phyloP scores from a whole-genome alignment of 1,140 invertebrate genomes.

The Apis florea region DNA sequence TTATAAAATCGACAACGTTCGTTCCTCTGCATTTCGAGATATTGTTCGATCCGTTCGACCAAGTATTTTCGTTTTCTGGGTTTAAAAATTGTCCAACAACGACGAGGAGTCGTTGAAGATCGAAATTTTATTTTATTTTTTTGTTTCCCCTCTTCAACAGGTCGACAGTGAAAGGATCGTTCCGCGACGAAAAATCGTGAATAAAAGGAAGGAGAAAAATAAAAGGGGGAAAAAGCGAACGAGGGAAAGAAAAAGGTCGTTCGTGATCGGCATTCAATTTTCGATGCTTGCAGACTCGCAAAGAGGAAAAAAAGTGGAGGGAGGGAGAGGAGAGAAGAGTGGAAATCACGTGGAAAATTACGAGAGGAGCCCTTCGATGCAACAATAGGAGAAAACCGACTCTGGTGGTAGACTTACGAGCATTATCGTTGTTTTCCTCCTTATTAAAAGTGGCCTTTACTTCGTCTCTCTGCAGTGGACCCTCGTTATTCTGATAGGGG shows the following conservation, averaged over 20 bases:
- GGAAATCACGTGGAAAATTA: constrained; percentile 62
- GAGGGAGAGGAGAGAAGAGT: constrained; percentile 27
- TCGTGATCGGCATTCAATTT: constrained; percentile 47
- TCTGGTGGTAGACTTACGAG: constrained; percentile 70
- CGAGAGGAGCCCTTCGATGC: constrained; percentile 39
- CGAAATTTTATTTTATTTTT: neutral
- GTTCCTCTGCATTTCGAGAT: too few relatives aligned
- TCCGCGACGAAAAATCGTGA: neutral
- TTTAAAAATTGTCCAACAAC: too few relatives aligned
- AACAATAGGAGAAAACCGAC: constrained; percentile 53
- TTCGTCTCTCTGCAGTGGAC: constrained; percentile 86
- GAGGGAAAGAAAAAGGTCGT: constrained; percentile 4
- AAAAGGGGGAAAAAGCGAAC: neutral
- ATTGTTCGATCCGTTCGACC: too few relatives aligned
- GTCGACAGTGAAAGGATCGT: neutral
- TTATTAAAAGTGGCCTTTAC: constrained; percentile 83
- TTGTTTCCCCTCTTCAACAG: neutral
- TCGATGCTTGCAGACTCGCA: constrained; percentile 9
- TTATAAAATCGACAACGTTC: too few relatives aligned
- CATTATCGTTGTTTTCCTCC: constrained; percentile 76
- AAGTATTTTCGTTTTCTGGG: too few relatives aligned
- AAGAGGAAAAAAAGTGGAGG: neutral
- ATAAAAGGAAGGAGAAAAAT: neutral
- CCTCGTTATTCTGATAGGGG: constrained; percentile 81
- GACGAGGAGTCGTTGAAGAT: too few relatives aligned